Evolutionary conservation across 2,113 vertebrate genomes (phyloP), one percentile per base, ranked within the genome.

Genomic region (Donacobius atricapilla): DNA sequence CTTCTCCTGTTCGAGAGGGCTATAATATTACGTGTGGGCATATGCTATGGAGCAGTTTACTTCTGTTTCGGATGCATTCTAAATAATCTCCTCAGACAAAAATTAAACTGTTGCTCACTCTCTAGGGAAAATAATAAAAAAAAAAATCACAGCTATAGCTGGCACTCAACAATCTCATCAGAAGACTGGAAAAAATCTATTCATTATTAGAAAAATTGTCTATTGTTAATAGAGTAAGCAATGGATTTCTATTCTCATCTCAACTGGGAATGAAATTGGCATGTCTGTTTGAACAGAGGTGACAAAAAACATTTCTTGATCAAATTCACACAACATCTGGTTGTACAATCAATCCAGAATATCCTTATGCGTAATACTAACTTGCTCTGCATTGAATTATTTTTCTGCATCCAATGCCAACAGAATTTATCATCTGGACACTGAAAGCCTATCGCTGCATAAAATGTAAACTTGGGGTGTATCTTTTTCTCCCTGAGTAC

Each of bases 261-360:
- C 94, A 73, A 16, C 47, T 77, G 90, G 93, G 88, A 97, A 81
- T 70, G 39, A 94, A 92, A 27, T 33, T 96, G 79, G 57, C 75
- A 80, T 90, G 30, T 78, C 30, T 96, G 24, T 83, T 94, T 82
- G 82, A 96, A 79, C 60, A 93, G 90, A 85, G 71, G 75, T 93
- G 91, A 93, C 89, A 90, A 70, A 93, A 92, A 80, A 0, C 37
- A 70, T 95, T 95, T 86, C 47, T 76, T 96, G 75, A 93, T 77
- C 95, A 75, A 91, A 95, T 94, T 93, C 81, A 77, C 21, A 42
- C 61, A 89, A 87, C 92, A 96, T 95, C 93, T 97, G 94, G 78
- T 93, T 95, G 58, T 58, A 85, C 57, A 89, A 91, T 93, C 81
- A 94, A n/a, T 90, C 78, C 81, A 86, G 66, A 90, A 73, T 91